These are phyloP conservation scores for Halichoerus grypus DNA, from an alignment of 2,113 vertebrate species.

Conservation along the genomic window DNA sequence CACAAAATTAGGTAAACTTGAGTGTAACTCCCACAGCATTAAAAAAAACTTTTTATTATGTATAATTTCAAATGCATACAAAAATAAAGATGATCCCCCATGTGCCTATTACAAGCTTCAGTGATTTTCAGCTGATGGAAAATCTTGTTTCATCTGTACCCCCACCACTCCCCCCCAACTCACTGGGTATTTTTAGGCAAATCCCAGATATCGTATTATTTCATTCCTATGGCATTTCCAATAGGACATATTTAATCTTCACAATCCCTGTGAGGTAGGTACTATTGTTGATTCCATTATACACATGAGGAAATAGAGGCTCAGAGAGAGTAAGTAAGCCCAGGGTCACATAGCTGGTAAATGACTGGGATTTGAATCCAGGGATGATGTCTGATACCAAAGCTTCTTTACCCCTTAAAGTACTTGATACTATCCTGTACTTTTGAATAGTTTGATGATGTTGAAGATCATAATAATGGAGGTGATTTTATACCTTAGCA, in stretches of 20 bases:
- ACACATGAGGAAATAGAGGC: neutral
- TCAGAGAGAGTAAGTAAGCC: neutral
- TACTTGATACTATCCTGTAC: neutral
- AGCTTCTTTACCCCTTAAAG: neutral
- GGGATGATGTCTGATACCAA: neutral
- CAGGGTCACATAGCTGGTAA: neutral
- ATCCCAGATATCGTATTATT: neutral
- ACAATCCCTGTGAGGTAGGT: neutral
- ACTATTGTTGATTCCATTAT: neutral
- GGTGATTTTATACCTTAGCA: neutral
- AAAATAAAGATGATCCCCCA: neutral
- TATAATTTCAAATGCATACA: neutral
- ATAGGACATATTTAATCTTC: neutral
- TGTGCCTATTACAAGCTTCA: neutral
- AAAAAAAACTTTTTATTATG: neutral
- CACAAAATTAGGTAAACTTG: conserved; percentile 31
- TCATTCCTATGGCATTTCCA: neutral
- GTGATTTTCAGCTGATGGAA: neutral
- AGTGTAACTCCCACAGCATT: neutral
- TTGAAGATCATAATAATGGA: neutral
- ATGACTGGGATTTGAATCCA: neutral
- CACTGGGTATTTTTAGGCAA: neutral
- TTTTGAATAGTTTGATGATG: conserved; percentile 14
- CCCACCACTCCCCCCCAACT: neutral
- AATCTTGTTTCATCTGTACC: conserved; percentile 6